Evolutionary conservation across 2,113 vertebrate genomes (phyloP), one percentile per base, ranked within the genome.

Genomic region (Corynorhinus townsendii): DNA sequence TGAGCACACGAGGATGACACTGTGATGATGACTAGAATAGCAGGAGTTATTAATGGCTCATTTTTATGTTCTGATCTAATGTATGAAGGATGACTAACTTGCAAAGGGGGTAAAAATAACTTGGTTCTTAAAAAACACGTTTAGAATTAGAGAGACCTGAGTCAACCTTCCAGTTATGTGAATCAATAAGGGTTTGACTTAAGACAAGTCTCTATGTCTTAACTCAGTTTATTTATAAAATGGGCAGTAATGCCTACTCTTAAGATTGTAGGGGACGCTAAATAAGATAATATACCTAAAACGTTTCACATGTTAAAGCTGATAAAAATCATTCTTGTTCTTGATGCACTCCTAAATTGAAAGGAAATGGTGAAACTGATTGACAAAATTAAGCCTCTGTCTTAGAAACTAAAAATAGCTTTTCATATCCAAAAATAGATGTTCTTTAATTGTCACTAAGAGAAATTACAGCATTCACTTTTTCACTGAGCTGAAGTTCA

Each of bases 401-500:
- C 83, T 86, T 86, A 43, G 12, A 87, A 92, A 72, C 0, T 47
- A 72, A 92, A 96, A 52, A 69, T 45, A 76, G 19, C 20, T 11
- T 87, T 96, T 59, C 8, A 79, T 43, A 59, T 66, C 22, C 22
- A 90, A 91, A 92, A 95, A n/a, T 52, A 52, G n/a, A 72, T 56
- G 43, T 8, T 28, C 11, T 76, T 38, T 68, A 84, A 81, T 73
- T 90, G 20, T 80, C 54, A 84, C 40, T 87, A 68, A 68, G 40
- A 69, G 77, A 91, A 38, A 69, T 40, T 54, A 40, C 4, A 85
- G n/a, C 35, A 40, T 33, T 19, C 9, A 56, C 4, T 38, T 86
- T 82, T 80, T 47, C 76, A 73, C 6, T 35, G 40, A 71, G 19
- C 43, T 71, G 10, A 91, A 75, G 22, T 93, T 71, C 19, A 92